Conservation (phyloP, 2,888 invertebrate genomes). For the Drosophila macrothrix region DNA sequence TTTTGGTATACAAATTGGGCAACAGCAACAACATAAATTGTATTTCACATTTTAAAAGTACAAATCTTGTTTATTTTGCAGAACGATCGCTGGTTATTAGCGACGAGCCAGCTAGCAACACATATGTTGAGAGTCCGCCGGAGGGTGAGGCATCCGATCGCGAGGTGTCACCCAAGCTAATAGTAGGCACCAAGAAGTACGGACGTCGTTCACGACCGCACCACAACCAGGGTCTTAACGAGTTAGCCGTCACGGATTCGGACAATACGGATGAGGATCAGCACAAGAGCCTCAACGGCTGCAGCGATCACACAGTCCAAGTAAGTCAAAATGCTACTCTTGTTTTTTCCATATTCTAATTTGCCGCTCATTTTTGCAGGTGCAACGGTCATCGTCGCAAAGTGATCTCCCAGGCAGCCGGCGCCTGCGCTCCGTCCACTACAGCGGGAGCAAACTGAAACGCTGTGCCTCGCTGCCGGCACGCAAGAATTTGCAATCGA, state of each 20-base stretch:
- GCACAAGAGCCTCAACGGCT: conserved; percentile 70
- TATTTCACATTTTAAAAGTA: neutral
- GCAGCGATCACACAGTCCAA: conserved; percentile 57
- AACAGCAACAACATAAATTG: neutral
- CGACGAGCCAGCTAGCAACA: conserved; percentile 62
- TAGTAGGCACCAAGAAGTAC: conserved; percentile 91
- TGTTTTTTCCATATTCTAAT: neutral
- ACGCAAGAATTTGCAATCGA: conserved; percentile 76
- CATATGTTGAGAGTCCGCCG: conserved; percentile 82
- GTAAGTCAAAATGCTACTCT: conserved; percentile 2
- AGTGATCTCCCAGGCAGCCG: conserved; percentile 86
- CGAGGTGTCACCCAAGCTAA: conserved; percentile 90
- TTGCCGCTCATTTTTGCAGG: conserved; percentile 62
- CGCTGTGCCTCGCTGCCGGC: conserved; percentile 87
- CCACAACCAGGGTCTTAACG: conserved; percentile 57
- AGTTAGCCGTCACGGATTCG: conserved; percentile 79
- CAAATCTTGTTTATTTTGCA: conserved; percentile 38
- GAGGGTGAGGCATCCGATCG: conserved; percentile 87
- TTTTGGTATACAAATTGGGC: conserved; percentile 69
- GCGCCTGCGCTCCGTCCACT: conserved; percentile 82
- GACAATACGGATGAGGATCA: conserved; percentile 82
- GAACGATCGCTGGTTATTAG: conserved; percentile 81
- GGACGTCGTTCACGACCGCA: conserved; percentile 90
- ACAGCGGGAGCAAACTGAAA: conserved; percentile 86
- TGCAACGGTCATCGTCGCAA: conserved; percentile 87